Evolutionary conservation across 2,888 invertebrate genomes (phyloP).

Genomic region (Amblyjoppa proteus): DNA sequence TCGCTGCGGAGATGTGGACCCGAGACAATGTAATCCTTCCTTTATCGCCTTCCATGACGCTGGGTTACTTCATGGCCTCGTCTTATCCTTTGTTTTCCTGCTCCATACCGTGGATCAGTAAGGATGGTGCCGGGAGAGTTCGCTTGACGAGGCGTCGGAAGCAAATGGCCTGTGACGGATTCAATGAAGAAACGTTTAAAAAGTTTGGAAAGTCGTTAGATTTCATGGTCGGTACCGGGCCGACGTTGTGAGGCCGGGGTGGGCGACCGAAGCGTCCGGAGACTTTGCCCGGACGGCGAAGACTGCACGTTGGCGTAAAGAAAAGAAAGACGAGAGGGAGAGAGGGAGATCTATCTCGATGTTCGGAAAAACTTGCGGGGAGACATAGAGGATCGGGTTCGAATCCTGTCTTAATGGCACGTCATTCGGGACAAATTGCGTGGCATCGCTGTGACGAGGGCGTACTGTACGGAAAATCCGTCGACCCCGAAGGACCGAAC

Average conservation of each 20-base stretch:
- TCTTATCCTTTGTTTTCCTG: not conserved
- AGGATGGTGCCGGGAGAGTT: constrained; percentile 3
- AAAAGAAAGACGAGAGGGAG: constrained; percentile 20
- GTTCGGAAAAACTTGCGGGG: constrained; percentile 37
- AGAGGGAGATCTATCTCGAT: constrained; percentile 18
- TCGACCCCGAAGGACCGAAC: constrained; percentile 66
- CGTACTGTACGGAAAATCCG: constrained; percentile 17
- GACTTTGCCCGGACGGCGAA: constrained; percentile 25
- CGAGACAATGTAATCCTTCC: not conserved
- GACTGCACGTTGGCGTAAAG: not conserved
- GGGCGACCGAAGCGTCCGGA: constrained; percentile 16
- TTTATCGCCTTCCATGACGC: not conserved
- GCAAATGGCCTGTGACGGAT: constrained; percentile 63
- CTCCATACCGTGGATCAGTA: not conserved
- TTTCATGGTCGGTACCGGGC: constrained; percentile 51
- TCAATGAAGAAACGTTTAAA: constrained; percentile 72
- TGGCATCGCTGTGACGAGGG: constrained; percentile 70
- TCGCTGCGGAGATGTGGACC: not conserved
- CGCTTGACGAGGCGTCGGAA: constrained; percentile 46
- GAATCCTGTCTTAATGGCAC: constrained; percentile 77
- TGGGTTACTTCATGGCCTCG: not conserved
- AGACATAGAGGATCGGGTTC: constrained; percentile 68
- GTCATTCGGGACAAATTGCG: constrained; percentile 78
- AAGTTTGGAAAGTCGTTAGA: constrained; percentile 74
- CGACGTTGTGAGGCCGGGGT: constrained; percentile 17